Conservation (phyloP, 64 coral and sea anemone species). For the Cladopsammia gracilis region DNA sequence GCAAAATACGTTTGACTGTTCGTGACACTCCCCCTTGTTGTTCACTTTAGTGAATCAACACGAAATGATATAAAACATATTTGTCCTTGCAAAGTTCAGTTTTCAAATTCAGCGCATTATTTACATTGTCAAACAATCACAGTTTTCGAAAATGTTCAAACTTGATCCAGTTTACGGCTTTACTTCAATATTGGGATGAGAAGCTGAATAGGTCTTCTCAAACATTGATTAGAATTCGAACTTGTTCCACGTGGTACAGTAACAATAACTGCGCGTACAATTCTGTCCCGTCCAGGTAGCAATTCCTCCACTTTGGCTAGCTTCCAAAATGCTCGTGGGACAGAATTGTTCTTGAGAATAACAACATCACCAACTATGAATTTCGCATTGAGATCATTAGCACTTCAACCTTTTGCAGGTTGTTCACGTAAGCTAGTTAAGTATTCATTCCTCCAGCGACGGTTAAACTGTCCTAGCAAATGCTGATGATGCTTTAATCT, state of each 20-base stretch:
- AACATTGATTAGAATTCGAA: neutral
- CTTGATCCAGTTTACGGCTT: neutral
- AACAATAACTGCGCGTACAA: slow-evolving; percentile 47
- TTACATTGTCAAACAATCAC: neutral
- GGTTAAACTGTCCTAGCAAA: slow-evolving; percentile 64
- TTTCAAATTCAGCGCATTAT: neutral
- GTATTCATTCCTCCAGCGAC: slow-evolving; percentile 60
- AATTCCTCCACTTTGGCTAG: too few species aligned
- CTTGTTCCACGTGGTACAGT: slow-evolving; percentile 1
- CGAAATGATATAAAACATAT: neutral
- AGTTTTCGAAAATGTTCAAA: neutral
- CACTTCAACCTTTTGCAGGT: neutral
- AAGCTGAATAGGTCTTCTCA: slow-evolving; percentile 54
- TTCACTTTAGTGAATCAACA: neutral
- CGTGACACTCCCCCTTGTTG: slow-evolving; percentile 11
- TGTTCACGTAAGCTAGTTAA: slow-evolving; percentile 44
- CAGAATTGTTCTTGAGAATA: slow-evolving; percentile 65
- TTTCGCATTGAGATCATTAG: neutral
- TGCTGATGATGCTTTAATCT: slow-evolving; percentile 33
- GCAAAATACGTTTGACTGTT: neutral
- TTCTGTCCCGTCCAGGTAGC: slow-evolving; percentile 34
- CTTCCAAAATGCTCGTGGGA: slow-evolving; percentile 48
- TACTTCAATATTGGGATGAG: slow-evolving; percentile 53
- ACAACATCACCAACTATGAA: slow-evolving; percentile 61
- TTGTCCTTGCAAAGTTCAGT: neutral